Evolutionary conservation across 1,140 invertebrate species (phyloP).

Genomic region (Anthonomus grandis): DNA sequence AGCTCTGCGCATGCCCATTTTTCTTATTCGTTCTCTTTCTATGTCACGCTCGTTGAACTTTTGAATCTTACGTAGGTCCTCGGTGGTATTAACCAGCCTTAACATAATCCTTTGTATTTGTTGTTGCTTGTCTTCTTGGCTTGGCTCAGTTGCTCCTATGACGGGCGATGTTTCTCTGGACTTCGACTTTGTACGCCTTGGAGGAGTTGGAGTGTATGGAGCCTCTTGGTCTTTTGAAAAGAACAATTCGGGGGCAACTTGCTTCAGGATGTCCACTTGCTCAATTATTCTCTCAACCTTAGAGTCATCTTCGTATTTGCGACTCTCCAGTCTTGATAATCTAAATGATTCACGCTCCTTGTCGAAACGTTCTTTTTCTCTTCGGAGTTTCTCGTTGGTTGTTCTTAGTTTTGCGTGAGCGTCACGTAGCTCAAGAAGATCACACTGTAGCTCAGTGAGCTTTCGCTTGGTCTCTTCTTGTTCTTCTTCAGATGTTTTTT

Average conservation of each 20-base stretch:
- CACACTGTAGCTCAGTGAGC: constrained; percentile 78
- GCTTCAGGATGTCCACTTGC: constrained; percentile 73
- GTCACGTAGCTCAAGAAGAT: constrained; percentile 82
- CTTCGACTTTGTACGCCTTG: constrained; percentile 55
- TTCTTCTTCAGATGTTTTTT: constrained; percentile 81
- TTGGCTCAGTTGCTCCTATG: constrained; percentile 49
- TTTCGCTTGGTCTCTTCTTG: constrained; percentile 85
- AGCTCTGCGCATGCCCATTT: constrained; percentile 48
- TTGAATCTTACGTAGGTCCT: constrained; percentile 53
- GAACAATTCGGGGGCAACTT: constrained; percentile 65
- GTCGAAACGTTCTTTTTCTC: constrained; percentile 82
- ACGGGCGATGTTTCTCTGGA: constrained; percentile 61
- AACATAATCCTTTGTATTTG: constrained; percentile 47
- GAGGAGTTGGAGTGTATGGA: constrained; percentile 56
- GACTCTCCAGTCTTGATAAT: constrained; percentile 52
- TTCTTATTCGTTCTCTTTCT: constrained; percentile 49
- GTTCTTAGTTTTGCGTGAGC: constrained; percentile 87
- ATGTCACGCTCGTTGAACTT: constrained; percentile 51
- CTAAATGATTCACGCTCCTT: constrained; percentile 72
- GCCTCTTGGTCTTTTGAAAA: constrained; percentile 37
- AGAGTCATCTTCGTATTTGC: constrained; percentile 60
- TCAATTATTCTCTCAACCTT: constrained; percentile 68
- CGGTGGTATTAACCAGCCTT: constrained; percentile 53
- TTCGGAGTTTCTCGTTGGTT: constrained; percentile 84
- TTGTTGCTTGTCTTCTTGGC: constrained; percentile 41